These are phyloP conservation scores for Chrysomela aeneicollis DNA, from an alignment of 2,888 invertebrate species.

Conservation along the genomic window DNA sequence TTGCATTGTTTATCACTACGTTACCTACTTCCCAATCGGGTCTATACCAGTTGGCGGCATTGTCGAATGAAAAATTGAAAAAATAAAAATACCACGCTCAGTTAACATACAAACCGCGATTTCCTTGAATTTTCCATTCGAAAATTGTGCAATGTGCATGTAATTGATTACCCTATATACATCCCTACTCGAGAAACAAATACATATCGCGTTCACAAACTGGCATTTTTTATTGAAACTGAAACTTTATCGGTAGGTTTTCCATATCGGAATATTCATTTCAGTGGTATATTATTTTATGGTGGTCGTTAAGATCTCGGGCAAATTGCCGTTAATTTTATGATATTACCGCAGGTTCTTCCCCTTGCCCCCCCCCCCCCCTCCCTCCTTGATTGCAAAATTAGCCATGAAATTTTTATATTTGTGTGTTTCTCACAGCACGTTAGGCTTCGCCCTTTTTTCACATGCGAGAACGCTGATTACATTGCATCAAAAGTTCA, in stretches of 20 bases:
- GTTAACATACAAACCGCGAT: conserved; percentile 23
- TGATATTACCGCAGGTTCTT: conserved; percentile 42
- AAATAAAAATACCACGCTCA: conserved; percentile 15
- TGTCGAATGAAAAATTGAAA: conserved; percentile 15
- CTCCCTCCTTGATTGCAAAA: conserved; percentile 28
- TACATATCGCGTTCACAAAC: conserved; percentile 31
- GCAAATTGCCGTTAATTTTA: conserved; percentile 44
- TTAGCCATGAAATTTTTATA: conserved; percentile 40
- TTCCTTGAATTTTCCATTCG: conserved; percentile 34
- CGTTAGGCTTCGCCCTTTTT: conserved; percentile 28
- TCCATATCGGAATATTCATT: conserved; percentile 33
- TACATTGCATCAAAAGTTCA: conserved; percentile 33
- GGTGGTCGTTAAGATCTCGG: conserved; percentile 45
- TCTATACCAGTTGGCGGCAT: background rate
- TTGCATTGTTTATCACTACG: too few relatives aligned
- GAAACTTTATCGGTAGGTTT: conserved; percentile 37
- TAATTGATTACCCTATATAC: conserved; percentile 37
- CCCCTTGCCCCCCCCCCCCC: conserved; percentile 29
- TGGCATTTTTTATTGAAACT: conserved; percentile 37
- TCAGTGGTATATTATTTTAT: conserved; percentile 43
- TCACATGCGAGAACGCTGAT: conserved; percentile 39
- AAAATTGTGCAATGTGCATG: conserved; percentile 36
- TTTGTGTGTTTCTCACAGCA: conserved; percentile 43
- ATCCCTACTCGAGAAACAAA: conserved; percentile 33
- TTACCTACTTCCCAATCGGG: background rate